phyloP scores from a whole-genome alignment of 2,888 invertebrate species.

The Tetragonisca angustula region DNA sequence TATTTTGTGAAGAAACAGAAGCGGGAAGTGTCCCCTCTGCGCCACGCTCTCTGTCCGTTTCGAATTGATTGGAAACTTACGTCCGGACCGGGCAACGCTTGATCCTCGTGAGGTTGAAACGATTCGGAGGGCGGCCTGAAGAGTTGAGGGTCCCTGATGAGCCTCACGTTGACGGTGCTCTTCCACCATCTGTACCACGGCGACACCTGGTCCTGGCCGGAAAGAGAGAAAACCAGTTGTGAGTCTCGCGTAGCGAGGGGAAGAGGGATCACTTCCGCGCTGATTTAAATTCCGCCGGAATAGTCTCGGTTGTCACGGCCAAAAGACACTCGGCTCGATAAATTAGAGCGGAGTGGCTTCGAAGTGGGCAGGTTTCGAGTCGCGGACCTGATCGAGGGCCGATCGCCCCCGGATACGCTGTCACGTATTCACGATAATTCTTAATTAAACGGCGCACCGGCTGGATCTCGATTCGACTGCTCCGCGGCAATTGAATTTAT shows the following conservation, averaged over 20 bases:
- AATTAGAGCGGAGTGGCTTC: slow-evolving; percentile 62
- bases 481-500: slow-evolving; percentile 61
- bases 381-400: slow-evolving; percentile 50
- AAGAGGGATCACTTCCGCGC: slow-evolving; percentile 7
- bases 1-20: too few relatives aligned
- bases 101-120: slow-evolving; percentile 64
- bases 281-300: slow-evolving; percentile 63
- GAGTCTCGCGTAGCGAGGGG: background rate
- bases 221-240: slow-evolving; percentile 59
- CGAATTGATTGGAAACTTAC: background rate
- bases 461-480: slow-evolving; percentile 61
- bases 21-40: too few relatives aligned
- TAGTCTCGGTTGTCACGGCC: slow-evolving; percentile 65
- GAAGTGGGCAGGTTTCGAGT: slow-evolving; percentile 33
- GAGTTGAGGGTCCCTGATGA: slow-evolving; percentile 86
- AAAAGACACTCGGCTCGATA: slow-evolving; percentile 64
- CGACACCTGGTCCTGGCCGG: slow-evolving; percentile 86
- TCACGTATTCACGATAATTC: slow-evolving; percentile 64
- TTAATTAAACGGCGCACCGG: slow-evolving; percentile 63
- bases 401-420: slow-evolving; percentile 52
- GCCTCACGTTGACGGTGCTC: slow-evolving; percentile 87
- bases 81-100: slow-evolving; percentile 36
- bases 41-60: too few relatives aligned
- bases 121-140: slow-evolving; percentile 66
- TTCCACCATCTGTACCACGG: slow-evolving; percentile 90